Evolutionary conservation across 2,888 invertebrate species (phyloP), one percentile per base, ranked within the genome.

Genomic region (Adelognathus sp.): DNA sequence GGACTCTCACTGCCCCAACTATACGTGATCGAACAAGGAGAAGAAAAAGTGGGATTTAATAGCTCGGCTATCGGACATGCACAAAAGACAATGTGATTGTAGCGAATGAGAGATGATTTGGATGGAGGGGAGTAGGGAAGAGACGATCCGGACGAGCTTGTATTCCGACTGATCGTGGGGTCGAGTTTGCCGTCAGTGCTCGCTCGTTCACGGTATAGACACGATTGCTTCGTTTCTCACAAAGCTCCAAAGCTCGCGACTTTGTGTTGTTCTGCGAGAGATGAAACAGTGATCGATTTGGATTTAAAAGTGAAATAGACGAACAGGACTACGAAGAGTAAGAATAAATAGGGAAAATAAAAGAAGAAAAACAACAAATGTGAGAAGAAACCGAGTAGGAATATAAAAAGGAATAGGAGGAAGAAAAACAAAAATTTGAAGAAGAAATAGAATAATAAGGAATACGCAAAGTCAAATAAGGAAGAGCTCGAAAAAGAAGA

Each of bases 81-180:
- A 24, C 54, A 58, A 61, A 77, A 69, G 67, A 77, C 66, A 61
- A 70, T 60, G 41, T 63, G 54, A 77, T 73, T 69, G 61, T 67
- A 67, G 71, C 71, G 64, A 66, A 41, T 36, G 69, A 69, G 60
- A 31, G 33, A 63, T 29, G 33, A 54, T 24, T n/a, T n/a, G n/a
- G n/a, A n/a, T 50, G 52, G 63, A 64, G 64, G 58, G 64, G 58
- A 56, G 76, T 24, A 50, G 33, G n/a, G 14, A 52, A 14, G 56
- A 52, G 54, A 75, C 60, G 66, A 77, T 60, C 58, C 71, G 70
- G 56, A 67, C 61, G 71, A 72, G 72, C 24, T n/a, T 63, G 66
- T 54, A 56, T 67, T 61, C 67, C 39, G 31, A 50, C n/a, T 21
- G 14, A 31, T 64, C 64, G 66, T 67, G 72, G 72, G 66, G 52